Conservation (phyloP, 1,140 invertebrate species). For the Pseudachorutes palmiensis region DNA sequence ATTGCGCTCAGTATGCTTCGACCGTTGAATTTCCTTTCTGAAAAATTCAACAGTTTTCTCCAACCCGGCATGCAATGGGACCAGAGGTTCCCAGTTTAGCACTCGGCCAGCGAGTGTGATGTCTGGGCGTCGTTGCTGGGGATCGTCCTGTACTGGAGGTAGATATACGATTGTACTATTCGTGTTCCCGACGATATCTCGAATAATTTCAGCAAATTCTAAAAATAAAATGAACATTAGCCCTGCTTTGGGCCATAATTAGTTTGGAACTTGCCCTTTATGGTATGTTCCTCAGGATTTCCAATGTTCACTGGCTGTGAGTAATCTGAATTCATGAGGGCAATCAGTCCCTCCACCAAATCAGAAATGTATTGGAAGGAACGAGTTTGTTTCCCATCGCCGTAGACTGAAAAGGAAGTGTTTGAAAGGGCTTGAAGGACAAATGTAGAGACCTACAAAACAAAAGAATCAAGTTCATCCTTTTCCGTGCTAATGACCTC, state of each 20-base stretch:
- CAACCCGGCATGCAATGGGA: slow-evolving; percentile 70
- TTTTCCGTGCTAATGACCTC: too few relatives aligned
- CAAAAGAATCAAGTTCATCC: too few relatives aligned
- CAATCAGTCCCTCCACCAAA: slow-evolving; percentile 87
- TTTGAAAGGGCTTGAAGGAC: slow-evolving; percentile 93
- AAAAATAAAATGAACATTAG: slow-evolving; percentile 36
- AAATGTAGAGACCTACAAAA: slow-evolving; percentile 99
- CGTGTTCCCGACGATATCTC: slow-evolving; percentile 67
- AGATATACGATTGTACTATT: slow-evolving; percentile 72
- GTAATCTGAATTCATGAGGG: slow-evolving; percentile 90
- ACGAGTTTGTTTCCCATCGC: slow-evolving; percentile 88
- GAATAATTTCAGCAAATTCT: slow-evolving; percentile 93
- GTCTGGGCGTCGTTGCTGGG: slow-evolving; percentile 84
- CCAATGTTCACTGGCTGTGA: slow-evolving; percentile 90
- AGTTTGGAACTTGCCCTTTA: slow-evolving; percentile 57
- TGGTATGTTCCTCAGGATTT: slow-evolving; percentile 96
- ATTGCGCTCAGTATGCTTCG: slow-evolving; percentile 40
- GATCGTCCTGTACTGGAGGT: slow-evolving; percentile 87
- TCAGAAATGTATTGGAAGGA: slow-evolving; percentile 98
- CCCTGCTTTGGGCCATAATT: neutral
- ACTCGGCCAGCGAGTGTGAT: slow-evolving; percentile 77
- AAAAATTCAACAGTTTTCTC: slow-evolving; percentile 87
- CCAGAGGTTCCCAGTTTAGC: slow-evolving; percentile 80
- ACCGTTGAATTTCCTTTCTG: slow-evolving; percentile 69
- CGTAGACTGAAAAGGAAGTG: slow-evolving; percentile 92